These are phyloP conservation scores for Drosophila willistoni DNA, from an alignment of 1,140 invertebrate genomes.

Conservation along the genomic window DNA sequence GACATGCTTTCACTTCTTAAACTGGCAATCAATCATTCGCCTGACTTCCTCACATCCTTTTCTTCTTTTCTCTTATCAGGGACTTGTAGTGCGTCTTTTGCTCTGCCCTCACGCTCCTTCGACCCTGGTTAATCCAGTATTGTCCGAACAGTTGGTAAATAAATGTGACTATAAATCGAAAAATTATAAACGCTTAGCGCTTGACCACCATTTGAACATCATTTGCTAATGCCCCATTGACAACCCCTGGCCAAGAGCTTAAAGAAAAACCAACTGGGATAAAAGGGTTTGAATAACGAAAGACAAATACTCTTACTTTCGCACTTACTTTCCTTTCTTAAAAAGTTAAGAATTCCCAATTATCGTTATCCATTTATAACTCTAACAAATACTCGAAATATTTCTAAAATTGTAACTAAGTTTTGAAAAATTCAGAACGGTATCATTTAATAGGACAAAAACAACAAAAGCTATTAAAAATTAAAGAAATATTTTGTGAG, in stretches of 20 bases:
- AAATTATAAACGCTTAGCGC: conserved; percentile 78
- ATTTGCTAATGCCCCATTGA: conserved; percentile 23
- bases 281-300: not conserved
- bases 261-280: too few relatives aligned
- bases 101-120: not conserved
- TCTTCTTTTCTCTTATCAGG: conserved; percentile 46
- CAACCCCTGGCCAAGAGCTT: conserved; percentile 18
- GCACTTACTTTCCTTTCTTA: not conserved
- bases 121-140: conserved; percentile 27
- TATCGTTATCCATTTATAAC: too few relatives aligned
- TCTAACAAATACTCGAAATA: too few relatives aligned
- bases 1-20: conserved; percentile 65
- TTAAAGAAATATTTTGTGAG: too few relatives aligned
- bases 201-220: conserved; percentile 61
- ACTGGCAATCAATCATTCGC: conserved; percentile 71
- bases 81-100: conserved; percentile 8
- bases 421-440: too few relatives aligned
- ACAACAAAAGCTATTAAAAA: too few relatives aligned
- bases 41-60: conserved; percentile 58
- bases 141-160: conserved; percentile 47
- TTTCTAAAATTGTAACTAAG: too few relatives aligned
- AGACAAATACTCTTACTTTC: conserved; percentile 19
- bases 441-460: too few relatives aligned
- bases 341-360: too few relatives aligned
- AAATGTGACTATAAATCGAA: conserved; percentile 81